Evolutionary conservation across 1,140 invertebrate species (phyloP), one percentile per base, ranked within the genome.

Genomic region (Megalopta genalis): DNA sequence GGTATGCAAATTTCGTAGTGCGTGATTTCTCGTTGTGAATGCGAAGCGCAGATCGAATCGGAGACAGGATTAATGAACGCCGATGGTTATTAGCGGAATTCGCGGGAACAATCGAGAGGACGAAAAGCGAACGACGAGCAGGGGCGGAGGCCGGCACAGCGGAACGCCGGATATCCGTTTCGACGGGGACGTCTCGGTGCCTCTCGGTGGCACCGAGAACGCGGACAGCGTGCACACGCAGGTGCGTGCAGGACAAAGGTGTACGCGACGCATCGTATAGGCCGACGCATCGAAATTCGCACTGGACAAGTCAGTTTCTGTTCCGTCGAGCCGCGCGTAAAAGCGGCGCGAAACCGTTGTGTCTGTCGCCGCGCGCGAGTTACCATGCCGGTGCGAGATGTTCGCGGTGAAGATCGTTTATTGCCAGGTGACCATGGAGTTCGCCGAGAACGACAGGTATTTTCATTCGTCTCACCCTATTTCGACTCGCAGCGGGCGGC

Each of bases 131-230:
- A 66, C 14, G 65, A 32, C 32, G 71, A 42, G 59, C 63, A 60
- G 12, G 76, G 76, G 60, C 74, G 63, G 77, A 83, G 76, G 70
- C 62, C 57, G 63, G 71, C 80, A 81, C 86, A 88, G 88, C 89
- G 90, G 90, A 91, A 91, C 86, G 83, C 89, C 89, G 92, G 92
- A 93, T 90, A 90, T 93, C 92, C 92, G 91, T 87, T 88, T 89
- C 87, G 16, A 66, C 73, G 49, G 49, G 18, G 59, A 46, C 71
- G 62, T 78, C 49, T 77, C 80, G 68, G 21, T 62, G 62, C n/a
- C 16, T 21, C 5, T 54, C 39, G 39, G 9, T 10, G 8, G 12
- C 39, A 42, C 8, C 12, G 42, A 12, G 10, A 39, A 25, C 42
- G 18, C 42, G 18, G n/a, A n/a, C n/a, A n/a, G n/a, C 42, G 54